A percentile compares a stretch with the other conserved stretches of the same genome.
Conservation (phyloP, 2,888 invertebrate species). For the Drosophila antonietae region DNA sequence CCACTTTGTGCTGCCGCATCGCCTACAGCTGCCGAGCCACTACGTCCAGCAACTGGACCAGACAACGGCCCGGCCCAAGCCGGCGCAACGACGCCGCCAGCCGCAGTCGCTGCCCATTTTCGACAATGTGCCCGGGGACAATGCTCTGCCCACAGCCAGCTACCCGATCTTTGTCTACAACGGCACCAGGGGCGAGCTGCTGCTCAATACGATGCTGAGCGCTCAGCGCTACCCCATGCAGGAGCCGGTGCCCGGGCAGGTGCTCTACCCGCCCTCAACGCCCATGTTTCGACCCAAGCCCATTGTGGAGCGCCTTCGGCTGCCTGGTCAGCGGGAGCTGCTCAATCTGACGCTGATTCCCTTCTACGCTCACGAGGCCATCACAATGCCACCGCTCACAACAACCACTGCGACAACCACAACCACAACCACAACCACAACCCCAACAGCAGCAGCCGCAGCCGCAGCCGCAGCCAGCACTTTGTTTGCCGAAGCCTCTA, state of each 20-base stretch:
- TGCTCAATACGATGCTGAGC: slow-evolving; percentile 82
- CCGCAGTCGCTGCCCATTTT: slow-evolving; percentile 67
- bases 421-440: not conserved
- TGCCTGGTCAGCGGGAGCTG: slow-evolving; percentile 50
- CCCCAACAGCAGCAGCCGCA: not conserved
- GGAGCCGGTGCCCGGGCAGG: slow-evolving; percentile 83
- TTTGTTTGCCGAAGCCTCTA: not conserved
- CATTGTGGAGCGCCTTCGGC: slow-evolving; percentile 69
- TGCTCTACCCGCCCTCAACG: slow-evolving; percentile 81
- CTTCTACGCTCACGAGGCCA: slow-evolving; percentile 83
- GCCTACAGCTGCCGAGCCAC: slow-evolving; percentile 63
- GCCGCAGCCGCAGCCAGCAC: not conserved
- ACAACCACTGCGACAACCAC: slow-evolving; percentile 1
- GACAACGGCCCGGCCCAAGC: not conserved
- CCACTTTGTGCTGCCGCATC: slow-evolving; percentile 38
- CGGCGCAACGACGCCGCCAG: slow-evolving; percentile 36
- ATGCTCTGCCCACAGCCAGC: slow-evolving; percentile 30
- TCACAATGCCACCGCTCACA: slow-evolving; percentile 33
- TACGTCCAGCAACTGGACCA: slow-evolving; percentile 51
- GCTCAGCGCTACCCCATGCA: slow-evolving; percentile 82
- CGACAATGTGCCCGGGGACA: slow-evolving; percentile 71
- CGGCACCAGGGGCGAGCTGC: slow-evolving; percentile 77
- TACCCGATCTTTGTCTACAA: slow-evolving; percentile 79
- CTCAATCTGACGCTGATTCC: slow-evolving; percentile 81
- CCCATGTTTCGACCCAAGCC: slow-evolving; percentile 80